Evolutionary conservation across 2,113 vertebrate genomes (phyloP).

Genomic region (Anguilla japonica): DNA sequence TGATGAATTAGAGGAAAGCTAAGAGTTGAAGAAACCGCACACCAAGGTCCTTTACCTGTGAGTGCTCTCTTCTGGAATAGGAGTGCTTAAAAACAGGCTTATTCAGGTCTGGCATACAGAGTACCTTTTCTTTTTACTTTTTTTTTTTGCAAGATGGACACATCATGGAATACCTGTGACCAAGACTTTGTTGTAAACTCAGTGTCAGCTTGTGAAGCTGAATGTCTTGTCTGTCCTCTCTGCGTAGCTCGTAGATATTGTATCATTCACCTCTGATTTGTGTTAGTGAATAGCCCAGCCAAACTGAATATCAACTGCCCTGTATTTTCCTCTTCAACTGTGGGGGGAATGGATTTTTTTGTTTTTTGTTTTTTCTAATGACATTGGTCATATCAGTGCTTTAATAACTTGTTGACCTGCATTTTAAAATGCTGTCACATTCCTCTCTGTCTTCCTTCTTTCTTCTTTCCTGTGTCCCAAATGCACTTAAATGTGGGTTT

Average conservation of each 20-base stretch:
- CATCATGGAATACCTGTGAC: background rate
- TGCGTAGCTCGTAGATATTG: background rate
- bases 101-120: background rate
- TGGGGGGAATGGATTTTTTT: background rate
- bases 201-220: background rate
- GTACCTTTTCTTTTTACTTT: background rate
- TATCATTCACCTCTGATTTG: background rate
- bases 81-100: background rate
- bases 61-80: background rate
- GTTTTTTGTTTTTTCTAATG: background rate
- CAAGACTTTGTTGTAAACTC: background rate
- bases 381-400: background rate
- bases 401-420: background rate
- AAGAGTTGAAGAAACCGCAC: conserved; percentile 7
- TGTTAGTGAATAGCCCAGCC: background rate
- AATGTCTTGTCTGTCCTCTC: background rate
- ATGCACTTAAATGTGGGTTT: background rate
- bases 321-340: background rate
- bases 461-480: background rate
- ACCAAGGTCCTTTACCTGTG: conserved; percentile 29
- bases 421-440: no score
- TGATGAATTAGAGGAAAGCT: conserved; percentile 16
- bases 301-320: background rate
- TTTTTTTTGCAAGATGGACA: background rate
- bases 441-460: background rate